Evolutionary conservation across 2,888 invertebrate species (phyloP).

Genomic region (Melanchra persicariae): DNA sequence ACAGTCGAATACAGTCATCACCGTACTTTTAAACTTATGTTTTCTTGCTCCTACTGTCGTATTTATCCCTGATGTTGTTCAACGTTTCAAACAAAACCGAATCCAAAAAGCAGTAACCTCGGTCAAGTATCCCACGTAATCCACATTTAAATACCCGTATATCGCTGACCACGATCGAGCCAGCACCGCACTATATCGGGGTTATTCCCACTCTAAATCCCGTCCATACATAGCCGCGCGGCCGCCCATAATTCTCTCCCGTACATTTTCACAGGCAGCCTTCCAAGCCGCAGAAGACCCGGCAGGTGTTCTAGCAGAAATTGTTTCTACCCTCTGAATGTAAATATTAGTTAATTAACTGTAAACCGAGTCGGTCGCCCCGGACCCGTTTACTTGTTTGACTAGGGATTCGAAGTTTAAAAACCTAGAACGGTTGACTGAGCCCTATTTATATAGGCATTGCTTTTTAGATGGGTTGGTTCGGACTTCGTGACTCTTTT

Average conservation of each 20-base stretch:
- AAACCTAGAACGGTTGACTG: conserved; percentile 55
- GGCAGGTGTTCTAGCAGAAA: conserved; percentile 84
- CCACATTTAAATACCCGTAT: conserved; percentile 50
- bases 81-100: background rate
- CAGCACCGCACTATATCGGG: conserved; percentile 41
- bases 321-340: conserved; percentile 85
- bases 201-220: conserved; percentile 43
- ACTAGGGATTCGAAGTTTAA: conserved; percentile 68
- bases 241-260: conserved; percentile 52
- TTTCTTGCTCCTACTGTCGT: too few species aligned
- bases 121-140: conserved; percentile 25
- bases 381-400: conserved; percentile 69
- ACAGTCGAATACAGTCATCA: too few species aligned
- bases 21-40: too few species aligned
- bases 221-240: conserved; percentile 38
- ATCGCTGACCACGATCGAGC: conserved; percentile 37
- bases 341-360: conserved; percentile 90
- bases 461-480: conserved; percentile 14
- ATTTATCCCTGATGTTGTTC: background rate
- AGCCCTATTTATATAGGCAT: conserved; percentile 34
- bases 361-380: conserved; percentile 78
- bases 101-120: background rate
- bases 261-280: conserved; percentile 73
- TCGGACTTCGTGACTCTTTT: conserved; percentile 39
- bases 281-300: conserved; percentile 79